These are phyloP conservation scores for Pygoscelis antarcticus DNA, from an alignment of 2,113 vertebrate genomes.

Conservation along the genomic window DNA sequence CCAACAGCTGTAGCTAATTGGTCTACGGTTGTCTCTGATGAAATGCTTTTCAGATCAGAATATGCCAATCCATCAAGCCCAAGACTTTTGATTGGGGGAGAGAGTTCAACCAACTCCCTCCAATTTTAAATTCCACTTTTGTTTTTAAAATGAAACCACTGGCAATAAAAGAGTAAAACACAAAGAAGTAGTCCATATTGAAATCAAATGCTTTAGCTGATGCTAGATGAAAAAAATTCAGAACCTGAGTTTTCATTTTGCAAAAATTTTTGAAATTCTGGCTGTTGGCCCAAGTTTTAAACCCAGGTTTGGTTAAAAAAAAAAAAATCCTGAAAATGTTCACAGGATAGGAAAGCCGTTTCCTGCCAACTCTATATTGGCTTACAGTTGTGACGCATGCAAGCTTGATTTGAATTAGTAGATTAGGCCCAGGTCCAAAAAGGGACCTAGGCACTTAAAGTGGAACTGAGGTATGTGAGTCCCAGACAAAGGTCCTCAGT, in stretches of 20 bases:
- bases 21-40: neutral
- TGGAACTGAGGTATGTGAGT: slow-evolving; percentile 31
- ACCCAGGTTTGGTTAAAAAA: slow-evolving; percentile 40
- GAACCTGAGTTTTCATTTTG: slow-evolving; percentile 30
- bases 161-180: slow-evolving; percentile 32
- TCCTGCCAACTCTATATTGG: slow-evolving; percentile 71
- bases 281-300: slow-evolving; percentile 57
- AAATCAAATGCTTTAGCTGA: slow-evolving; percentile 51
- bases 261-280: slow-evolving; percentile 54
- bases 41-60: slow-evolving; percentile 41
- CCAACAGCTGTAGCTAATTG: slow-evolving; percentile 39
- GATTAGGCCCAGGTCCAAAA: slow-evolving; percentile 61
- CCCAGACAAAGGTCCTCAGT: slow-evolving; percentile 56
- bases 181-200: slow-evolving; percentile 3
- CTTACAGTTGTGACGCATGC: slow-evolving; percentile 56
- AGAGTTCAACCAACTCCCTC: slow-evolving; percentile 5
- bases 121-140: slow-evolving; percentile 42
- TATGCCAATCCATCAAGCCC: neutral
- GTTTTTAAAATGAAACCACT: slow-evolving; percentile 51
- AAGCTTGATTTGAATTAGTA: slow-evolving; percentile 61
- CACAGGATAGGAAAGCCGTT: slow-evolving; percentile 63
- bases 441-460: slow-evolving; percentile 61
- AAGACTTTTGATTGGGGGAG: neutral
- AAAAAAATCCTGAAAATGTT: slow-evolving; percentile 53
- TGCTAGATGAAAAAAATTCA: slow-evolving; percentile 34